These are phyloP conservation scores for Campylorhamphus procurvoides DNA, from an alignment of 2,113 vertebrate genomes.

Conservation along the genomic window DNA sequence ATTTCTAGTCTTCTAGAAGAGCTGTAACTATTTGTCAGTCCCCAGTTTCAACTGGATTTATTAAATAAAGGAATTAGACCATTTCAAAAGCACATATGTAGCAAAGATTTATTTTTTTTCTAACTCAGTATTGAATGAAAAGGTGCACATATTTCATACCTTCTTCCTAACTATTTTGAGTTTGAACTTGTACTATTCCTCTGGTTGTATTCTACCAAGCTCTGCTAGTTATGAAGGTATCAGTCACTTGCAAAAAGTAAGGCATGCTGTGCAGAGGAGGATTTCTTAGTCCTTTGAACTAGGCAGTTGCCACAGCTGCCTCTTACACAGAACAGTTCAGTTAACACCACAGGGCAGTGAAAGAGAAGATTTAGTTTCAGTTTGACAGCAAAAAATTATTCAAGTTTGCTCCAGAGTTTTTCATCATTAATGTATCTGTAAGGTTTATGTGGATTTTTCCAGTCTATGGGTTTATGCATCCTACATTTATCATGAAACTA, in stretches of 20 bases:
- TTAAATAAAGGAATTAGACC: not conserved
- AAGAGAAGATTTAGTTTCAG: not conserved
- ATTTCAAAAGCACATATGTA: not conserved
- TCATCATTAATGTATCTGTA: not conserved
- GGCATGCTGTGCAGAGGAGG: not conserved
- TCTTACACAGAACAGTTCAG: not conserved
- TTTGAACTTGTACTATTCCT: not conserved
- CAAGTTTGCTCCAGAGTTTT: not conserved
- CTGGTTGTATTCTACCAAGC: not conserved
- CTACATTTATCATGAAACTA: not conserved
- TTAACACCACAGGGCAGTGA: not conserved
- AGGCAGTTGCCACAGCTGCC: not conserved
- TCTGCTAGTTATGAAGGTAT: not conserved
- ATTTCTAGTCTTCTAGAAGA: not conserved
- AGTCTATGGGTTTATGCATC: not conserved
- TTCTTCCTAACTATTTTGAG: not conserved
- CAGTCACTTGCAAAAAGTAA: not conserved
- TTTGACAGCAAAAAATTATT: not conserved
- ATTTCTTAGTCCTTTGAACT: not conserved
- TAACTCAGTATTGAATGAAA: not conserved
- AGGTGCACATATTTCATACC: not conserved
- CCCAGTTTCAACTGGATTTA: not conserved
- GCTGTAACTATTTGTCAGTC: not conserved
- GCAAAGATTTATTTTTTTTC: too few relatives aligned
- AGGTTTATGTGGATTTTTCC: not conserved